Evolutionary conservation across 2,888 invertebrate species (phyloP).

Genomic region (Nomada hirtipes): DNA sequence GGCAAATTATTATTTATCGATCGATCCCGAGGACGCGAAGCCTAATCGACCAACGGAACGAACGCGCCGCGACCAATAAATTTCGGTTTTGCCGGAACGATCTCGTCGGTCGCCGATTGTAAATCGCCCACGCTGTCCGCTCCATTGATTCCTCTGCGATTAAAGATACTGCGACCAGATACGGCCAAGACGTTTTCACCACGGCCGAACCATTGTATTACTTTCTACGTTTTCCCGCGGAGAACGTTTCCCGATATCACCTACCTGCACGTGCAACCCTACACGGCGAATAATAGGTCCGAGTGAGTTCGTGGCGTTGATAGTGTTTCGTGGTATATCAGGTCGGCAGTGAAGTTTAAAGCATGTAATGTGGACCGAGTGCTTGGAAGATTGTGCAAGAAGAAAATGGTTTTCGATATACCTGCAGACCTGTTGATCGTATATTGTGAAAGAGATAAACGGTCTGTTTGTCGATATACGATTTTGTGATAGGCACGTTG

Average conservation of each 20-base stretch:
- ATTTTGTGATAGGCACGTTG: no score
- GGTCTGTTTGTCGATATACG: no score
- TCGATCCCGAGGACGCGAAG: conserved; percentile 63
- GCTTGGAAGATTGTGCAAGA: no score
- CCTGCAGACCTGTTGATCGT: no score
- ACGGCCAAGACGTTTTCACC: conserved; percentile 33
- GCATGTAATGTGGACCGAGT: no score
- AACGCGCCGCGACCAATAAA: conserved; percentile 73
- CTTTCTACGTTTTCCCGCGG: conserved; percentile 13
- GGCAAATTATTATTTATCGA: conserved; percentile 78
- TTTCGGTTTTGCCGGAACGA: conserved; percentile 72
- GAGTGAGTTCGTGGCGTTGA: background rate
- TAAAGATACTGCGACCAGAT: conserved; percentile 44
- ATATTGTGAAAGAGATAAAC: no score
- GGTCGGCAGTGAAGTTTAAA: no score
- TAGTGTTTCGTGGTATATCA: background rate
- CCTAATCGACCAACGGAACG: conserved; percentile 79
- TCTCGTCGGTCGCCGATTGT: conserved; percentile 62
- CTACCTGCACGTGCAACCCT: background rate
- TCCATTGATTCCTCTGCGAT: conserved; percentile 48
- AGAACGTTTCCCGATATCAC: background rate
- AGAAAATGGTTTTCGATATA: no score
- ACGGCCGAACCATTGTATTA: conserved; percentile 7
- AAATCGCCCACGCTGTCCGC: conserved; percentile 57
- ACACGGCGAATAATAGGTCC: background rate